Evolutionary conservation across 2,888 invertebrate genomes (phyloP), one percentile per base, ranked within the genome.

Genomic region (Augiades crinisus): DNA sequence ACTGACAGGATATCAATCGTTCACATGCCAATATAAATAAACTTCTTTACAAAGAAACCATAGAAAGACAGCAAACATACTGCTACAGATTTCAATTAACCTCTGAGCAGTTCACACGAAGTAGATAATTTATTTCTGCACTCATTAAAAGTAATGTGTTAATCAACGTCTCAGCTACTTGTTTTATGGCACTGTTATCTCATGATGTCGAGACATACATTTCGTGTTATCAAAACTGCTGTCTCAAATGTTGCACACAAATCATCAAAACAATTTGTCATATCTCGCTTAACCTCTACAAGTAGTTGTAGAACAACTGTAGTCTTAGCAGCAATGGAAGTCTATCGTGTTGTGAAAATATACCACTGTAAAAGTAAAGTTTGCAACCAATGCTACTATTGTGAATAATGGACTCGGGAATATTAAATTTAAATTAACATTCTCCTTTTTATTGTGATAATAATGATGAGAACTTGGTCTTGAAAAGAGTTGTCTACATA

Each of bases 341-440:
- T 10, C 17, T 14, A 12, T 47, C 14, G 5, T 47, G 19, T 46
- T 37, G 16, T 47, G n/a, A 22, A 31, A 31, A 21, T 22, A 7
- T 41, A 37, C 7, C 17, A 37, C 19, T 27, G 7, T 31, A 30
- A 22, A 21, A 16, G 31, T 47, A 16, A 21, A 16, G 31, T 47
- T 12, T 16, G 17, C 19, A 16, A 17, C 27, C 16, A 41, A 14
- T 3, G 17, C 17, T 44, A 19, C 19, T 50, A 13, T 12, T 43
- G 43, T 50, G 27, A 30, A 50, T 34, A 41, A 22, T 49, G 43
- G 43, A 43, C n/a, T n/a, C n/a, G n/a, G n/a, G n/a, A n/a, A n/a
- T n/a, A n/a, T n/a, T n/a, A n/a, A n/a, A n/a, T n/a, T n/a, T n/a
- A n/a, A n/a, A n/a, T n/a, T n/a, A n/a, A n/a, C n/a, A n/a, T 37